Base-by-base conservation (phyloP, 2,113 vertebrate species). In the Nibea coibor region DNA sequence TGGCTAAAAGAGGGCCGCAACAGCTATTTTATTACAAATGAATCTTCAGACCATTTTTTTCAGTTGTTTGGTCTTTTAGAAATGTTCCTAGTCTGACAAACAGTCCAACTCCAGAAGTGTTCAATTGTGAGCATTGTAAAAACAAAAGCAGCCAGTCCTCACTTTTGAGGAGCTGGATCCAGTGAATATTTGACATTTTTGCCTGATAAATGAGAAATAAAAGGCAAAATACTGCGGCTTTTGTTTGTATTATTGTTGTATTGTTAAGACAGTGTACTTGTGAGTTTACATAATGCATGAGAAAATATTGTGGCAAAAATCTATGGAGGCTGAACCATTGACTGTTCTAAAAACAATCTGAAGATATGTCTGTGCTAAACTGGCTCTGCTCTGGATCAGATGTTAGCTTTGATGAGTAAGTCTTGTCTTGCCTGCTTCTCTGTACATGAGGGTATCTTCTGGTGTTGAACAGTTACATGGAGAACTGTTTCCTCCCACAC, bases 401-500 rank as follows among this genome's bases (percentile, higher is more conserved):
- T 59, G 51, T 28, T 4, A 63, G 80, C 72, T 75, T n/a, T 26
- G 50, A 59, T 72, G 47, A 72, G 61, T 68, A 68, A n/a, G 61
- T 72, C 26, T 54, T 17, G 56, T 7, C 22, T 74, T 72, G 20
- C 26, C 73, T 74, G 66, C 62, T 12, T 62, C 68, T 77, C 79
- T 81, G 31, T 17, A 59, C 72, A 73, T 5, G 22, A 80, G 56
- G 4, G 57, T 22, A 72, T 84, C 77, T 86, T 3, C 67, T 72
- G 63, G 53, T 84, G 80, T 66, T 59, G 69, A 87, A 54, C 72
- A 73, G 75, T 72, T 75, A 69, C 70, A 89, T 57, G 51, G 71
- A 84, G 51, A 82, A 81, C 65, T 69, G 45, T 81, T 81, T 74
- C 82, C 85, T 68, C 87, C 72, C 82, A 86, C 86, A 65, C 84